Percentiles rank a stretch among this genome's conserved stretches.
Conservation (phyloP, 2,888 invertebrate genomes). For the Nymphalis urticae region DNA sequence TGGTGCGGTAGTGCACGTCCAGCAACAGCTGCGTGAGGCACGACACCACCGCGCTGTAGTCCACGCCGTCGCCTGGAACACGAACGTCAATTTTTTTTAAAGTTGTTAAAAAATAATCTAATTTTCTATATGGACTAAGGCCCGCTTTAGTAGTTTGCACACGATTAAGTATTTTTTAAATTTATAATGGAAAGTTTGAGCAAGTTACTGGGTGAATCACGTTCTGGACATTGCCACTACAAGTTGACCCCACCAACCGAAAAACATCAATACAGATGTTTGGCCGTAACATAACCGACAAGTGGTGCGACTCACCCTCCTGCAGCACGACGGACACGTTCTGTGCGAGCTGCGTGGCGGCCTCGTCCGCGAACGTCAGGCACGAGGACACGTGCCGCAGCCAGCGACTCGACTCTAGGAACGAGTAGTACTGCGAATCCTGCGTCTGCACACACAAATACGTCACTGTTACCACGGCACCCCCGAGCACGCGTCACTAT, state of each 20-base stretch:
- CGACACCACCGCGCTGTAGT: conserved; percentile 92
- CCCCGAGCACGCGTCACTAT: no score
- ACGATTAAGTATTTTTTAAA: no score
- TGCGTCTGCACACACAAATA: conserved; percentile 78
- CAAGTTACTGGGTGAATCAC: no score
- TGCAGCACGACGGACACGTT: conserved; percentile 91
- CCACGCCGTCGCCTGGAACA: conserved; percentile 90
- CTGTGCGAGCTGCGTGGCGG: conserved; percentile 83
- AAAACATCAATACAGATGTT: no score
- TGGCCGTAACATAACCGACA: no score
- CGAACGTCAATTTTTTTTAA: no score
- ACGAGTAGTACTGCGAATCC: conserved; percentile 90
- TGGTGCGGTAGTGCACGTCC: conserved; percentile 91
- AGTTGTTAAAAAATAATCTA: no score
- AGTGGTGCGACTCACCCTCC: conserved; percentile 81
- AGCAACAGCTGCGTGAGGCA: conserved; percentile 92
- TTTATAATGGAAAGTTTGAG: no score
- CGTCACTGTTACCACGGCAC: neutral
- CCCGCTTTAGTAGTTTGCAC: no score
- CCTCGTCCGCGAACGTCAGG: conserved; percentile 87
- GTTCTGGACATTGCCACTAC: no score
- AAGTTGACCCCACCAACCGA: no score
- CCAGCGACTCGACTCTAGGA: conserved; percentile 93
- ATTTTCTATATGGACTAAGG: no score
- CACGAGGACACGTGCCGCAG: conserved; percentile 89